These are phyloP conservation scores for Cistogaster globosa DNA, from an alignment of 2,888 invertebrate species.

Conservation along the genomic window DNA sequence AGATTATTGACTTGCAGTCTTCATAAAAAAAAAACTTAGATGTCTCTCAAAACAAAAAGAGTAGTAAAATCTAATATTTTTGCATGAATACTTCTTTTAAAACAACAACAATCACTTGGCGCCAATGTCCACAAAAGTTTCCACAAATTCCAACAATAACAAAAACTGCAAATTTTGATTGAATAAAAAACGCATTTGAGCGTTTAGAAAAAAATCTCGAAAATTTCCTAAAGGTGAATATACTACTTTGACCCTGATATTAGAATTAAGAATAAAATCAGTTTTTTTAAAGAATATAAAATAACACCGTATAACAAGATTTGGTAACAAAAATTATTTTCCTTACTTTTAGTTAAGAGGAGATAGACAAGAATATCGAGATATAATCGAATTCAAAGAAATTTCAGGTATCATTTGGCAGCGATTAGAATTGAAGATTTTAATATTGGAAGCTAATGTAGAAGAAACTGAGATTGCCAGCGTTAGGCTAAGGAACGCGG, in stretches of 20 bases:
- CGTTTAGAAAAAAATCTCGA: slow-evolving; percentile 1
- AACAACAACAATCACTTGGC: slow-evolving; percentile 41
- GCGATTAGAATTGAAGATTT: too few species aligned
- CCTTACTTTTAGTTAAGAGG: too few species aligned
- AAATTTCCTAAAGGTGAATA: slow-evolving; percentile 46
- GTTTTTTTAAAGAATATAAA: background rate
- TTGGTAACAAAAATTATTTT: too few species aligned
- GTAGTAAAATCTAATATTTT: slow-evolving; percentile 39
- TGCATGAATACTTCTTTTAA: background rate
- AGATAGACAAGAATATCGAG: too few species aligned
- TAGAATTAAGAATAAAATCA: slow-evolving; percentile 17
- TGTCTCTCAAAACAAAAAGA: slow-evolving; percentile 7
- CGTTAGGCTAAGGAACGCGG: too few species aligned
- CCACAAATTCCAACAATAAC: too few species aligned
- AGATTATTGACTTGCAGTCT: slow-evolving; percentile 54
- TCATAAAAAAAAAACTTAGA: slow-evolving; percentile 14
- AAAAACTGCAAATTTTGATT: slow-evolving; percentile 35
- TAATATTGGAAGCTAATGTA: too few species aligned
- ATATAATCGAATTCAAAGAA: too few species aligned
- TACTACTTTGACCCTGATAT: slow-evolving; percentile 53
- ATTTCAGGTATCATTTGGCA: too few species aligned
- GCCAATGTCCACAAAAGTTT: slow-evolving; percentile 11
- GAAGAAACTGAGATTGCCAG: too few species aligned
- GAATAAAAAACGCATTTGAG: slow-evolving; percentile 32
- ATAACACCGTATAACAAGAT: too few species aligned